These are phyloP conservation scores for Dasyprocta punctata DNA, from an alignment of 2,113 vertebrate genomes.

Conservation along the genomic window DNA sequence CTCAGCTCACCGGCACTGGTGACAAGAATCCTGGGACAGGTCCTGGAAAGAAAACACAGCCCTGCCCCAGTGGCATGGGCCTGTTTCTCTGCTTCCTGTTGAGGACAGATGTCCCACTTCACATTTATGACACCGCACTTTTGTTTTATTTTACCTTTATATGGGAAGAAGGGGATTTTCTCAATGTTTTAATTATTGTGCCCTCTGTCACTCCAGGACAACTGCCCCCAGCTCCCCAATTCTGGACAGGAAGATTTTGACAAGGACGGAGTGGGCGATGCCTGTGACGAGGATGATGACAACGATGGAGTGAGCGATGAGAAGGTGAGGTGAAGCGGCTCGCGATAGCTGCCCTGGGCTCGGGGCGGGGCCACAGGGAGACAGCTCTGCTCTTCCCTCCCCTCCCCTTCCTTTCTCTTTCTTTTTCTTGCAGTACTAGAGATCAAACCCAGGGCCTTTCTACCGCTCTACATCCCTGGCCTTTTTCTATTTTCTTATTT, in stretches of 20 bases:
- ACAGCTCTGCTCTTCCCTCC: not conserved
- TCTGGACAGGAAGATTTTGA: slow-evolving; percentile 99
- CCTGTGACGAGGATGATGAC: slow-evolving; percentile 98
- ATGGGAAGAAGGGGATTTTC: not conserved
- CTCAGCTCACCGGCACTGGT: not conserved
- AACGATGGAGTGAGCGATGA: slow-evolving; percentile 96
- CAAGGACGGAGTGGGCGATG: slow-evolving; percentile 96
- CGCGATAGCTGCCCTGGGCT: not conserved
- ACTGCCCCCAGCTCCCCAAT: slow-evolving; percentile 97
- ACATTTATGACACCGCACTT: not conserved
- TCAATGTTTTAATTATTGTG: fast-evolving
- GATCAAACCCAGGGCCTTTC: not conserved
- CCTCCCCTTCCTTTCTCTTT: not conserved
- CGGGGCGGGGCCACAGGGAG: not conserved
- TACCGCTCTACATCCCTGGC: not conserved
- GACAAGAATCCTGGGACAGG: not conserved
- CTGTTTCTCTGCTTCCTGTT: not conserved
- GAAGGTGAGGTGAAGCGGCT: slow-evolving; percentile 84
- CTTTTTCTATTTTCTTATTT: not conserved
- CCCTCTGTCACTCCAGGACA: slow-evolving; percentile 88
- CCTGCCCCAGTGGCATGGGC: not conserved
- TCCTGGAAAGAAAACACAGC: too few species aligned
- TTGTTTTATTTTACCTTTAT: not conserved
- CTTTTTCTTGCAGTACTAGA: too few species aligned
- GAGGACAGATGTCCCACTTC: not conserved